Evolutionary conservation across 2,113 vertebrate genomes (phyloP), one percentile per base, ranked within the genome.

Genomic region (Panthera leo): DNA sequence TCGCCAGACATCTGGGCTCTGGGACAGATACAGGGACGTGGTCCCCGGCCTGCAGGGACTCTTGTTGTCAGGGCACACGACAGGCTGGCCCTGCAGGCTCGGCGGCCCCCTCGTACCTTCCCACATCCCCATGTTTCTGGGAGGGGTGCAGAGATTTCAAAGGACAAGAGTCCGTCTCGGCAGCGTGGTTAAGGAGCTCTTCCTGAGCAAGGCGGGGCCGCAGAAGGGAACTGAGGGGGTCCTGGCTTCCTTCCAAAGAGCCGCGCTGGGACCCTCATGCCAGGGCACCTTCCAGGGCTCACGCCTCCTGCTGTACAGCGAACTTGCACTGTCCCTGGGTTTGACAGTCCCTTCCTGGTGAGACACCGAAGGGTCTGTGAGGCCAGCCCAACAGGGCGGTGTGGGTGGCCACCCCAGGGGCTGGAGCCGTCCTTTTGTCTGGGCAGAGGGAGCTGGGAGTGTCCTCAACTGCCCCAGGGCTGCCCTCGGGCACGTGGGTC

Each of bases 1-100:
- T 97, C 15, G 95, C 95, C 97, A 93, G 97, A 87, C 95, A 85
- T 45, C 96, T 94, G 96, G 98, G 91, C 85, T 83, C 85, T 65
- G 89, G 89, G 71, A 48, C 42, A 78, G 91, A 36, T 55, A 65
- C 51, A 87, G 97, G 94, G 96, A 85, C 94, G 39, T 61, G 15
- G 68, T 39, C 71, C 82, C 89, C 85, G 94, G 90, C 97, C 98
- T 97, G 91, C 61, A 18, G 91, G 97, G 80, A 45, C 88, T 55
- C 48, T 51, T 0, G n/a, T 87, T 2, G 31, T 29, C 23, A 45
- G 88, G 87, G 75, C 73, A 65, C 48, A 3, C 67, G 89, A 9
- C 58, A 14, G 4, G 31, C 10, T 23, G 51, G 75, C 53, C 53
- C 18, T 58, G 87, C 90, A 36, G 13, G 82, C 36, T 96, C 93